Percentiles rank a stretch among this genome's conserved stretches.
These are phyloP conservation scores for Argynnis bischoffii DNA, from an alignment of 2,888 invertebrate species.

Conservation along the genomic window DNA sequence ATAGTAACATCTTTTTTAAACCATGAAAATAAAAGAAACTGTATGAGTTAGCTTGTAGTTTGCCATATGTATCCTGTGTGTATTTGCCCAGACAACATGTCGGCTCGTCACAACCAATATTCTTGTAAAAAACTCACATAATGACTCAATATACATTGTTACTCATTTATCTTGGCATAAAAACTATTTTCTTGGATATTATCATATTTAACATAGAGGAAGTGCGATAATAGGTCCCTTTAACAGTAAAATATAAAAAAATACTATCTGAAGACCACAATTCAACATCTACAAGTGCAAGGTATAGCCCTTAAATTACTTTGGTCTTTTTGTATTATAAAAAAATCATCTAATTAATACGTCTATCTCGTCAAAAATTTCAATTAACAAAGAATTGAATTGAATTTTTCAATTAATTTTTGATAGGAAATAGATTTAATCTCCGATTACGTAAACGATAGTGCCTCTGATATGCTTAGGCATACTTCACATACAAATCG, in stretches of 20 bases:
- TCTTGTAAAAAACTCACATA: constrained; percentile 35
- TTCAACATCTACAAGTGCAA: background rate
- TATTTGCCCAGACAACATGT: constrained; percentile 40
- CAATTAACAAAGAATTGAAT: background rate
- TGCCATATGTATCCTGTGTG: constrained; percentile 26
- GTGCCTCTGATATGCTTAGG: constrained; percentile 19
- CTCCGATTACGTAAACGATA: constrained; percentile 25
- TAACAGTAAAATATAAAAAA: constrained; percentile 4
- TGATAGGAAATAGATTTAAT: constrained; percentile 23
- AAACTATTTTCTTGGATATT: constrained; percentile 40
- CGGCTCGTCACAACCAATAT: constrained; percentile 26
- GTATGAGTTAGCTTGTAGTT: constrained; percentile 20
- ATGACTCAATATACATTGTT: constrained; percentile 37
- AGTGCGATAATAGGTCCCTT: constrained; percentile 28
- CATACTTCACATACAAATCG: constrained; percentile 4
- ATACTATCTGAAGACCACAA: background rate
- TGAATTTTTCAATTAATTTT: constrained; percentile 28
- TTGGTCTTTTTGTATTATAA: background rate
- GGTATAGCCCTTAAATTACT: background rate
- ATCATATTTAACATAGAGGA: constrained; percentile 37
- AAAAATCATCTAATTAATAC: constrained; percentile 9
- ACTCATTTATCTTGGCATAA: constrained; percentile 34
- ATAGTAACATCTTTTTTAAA: constrained; percentile 1
- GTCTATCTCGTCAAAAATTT: constrained; percentile 30
- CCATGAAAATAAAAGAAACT: constrained; percentile 11